Evolutionary conservation across 2,888 invertebrate genomes (phyloP).

Genomic region (Cremastinae sp.): DNA sequence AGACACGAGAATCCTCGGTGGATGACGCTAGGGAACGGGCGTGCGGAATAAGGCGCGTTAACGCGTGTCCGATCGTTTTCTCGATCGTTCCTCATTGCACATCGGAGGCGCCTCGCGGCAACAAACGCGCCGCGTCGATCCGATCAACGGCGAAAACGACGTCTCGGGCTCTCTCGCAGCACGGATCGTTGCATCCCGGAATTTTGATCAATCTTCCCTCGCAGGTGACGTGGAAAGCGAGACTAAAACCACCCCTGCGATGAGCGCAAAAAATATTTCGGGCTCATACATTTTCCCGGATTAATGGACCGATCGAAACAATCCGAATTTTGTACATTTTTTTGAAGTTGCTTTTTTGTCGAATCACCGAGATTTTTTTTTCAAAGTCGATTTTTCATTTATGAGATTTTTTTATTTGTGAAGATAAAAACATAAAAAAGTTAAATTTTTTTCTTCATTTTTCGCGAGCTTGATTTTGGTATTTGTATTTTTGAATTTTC

Average conservation of each 20-base stretch:
- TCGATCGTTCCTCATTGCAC: slow-evolving; percentile 55
- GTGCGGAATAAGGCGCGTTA: slow-evolving; percentile 61
- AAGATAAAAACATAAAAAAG: too few species aligned
- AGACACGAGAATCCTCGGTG: slow-evolving; percentile 61
- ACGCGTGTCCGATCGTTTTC: slow-evolving; percentile 64
- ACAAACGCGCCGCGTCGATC: neutral
- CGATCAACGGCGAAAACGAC: slow-evolving; percentile 1
- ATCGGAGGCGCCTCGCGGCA: slow-evolving; percentile 37
- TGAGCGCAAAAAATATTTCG: neutral
- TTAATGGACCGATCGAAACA: slow-evolving; percentile 15
- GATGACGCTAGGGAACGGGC: slow-evolving; percentile 45
- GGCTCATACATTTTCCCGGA: neutral
- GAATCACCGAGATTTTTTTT: slow-evolving; percentile 7
- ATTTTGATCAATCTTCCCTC: slow-evolving; percentile 58
- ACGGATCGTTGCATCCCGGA: slow-evolving; percentile 29
- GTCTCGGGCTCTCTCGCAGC: neutral
- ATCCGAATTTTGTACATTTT: neutral
- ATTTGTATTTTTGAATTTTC: too few species aligned
- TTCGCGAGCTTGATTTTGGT: too few species aligned
- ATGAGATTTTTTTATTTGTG: too few species aligned
- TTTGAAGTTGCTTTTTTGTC: neutral
- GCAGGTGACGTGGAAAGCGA: slow-evolving; percentile 58
- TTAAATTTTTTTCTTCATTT: too few species aligned
- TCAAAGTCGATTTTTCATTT: neutral
- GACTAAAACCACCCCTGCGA: slow-evolving; percentile 30